Evolutionary conservation across 2,888 invertebrate genomes (phyloP).

Genomic region (Hemicrepidius hirtus): DNA sequence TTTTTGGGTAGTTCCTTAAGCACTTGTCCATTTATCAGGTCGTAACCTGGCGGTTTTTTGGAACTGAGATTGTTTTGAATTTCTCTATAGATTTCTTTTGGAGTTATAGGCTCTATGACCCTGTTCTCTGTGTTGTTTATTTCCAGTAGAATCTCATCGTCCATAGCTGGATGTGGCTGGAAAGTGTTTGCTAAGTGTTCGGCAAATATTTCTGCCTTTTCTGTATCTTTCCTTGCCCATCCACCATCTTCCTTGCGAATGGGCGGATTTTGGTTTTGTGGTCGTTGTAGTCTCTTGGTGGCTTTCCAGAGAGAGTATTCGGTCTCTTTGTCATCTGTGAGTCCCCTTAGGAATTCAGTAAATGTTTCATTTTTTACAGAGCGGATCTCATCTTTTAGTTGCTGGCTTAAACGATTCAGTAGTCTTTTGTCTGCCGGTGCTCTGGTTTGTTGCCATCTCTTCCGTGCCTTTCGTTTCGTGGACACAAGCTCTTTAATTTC

Average conservation of each 20-base stretch:
- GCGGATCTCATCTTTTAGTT: slow-evolving; percentile 48
- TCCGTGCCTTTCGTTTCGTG: slow-evolving; percentile 40
- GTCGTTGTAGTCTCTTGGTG: slow-evolving; percentile 47
- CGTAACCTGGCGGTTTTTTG: slow-evolving; percentile 57
- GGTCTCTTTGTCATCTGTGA: slow-evolving; percentile 24
- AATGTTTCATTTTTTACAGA: slow-evolving; percentile 44
- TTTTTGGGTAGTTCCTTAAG: slow-evolving; percentile 57
- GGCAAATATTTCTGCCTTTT: slow-evolving; percentile 34
- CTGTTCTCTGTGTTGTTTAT: not conserved
- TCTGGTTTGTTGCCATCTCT: slow-evolving; percentile 48
- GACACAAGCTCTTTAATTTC: slow-evolving; percentile 31
- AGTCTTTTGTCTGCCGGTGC: slow-evolving; percentile 36
- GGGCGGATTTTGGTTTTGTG: slow-evolving; percentile 22
- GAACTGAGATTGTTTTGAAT: slow-evolving; percentile 42
- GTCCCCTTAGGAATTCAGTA: slow-evolving; percentile 33
- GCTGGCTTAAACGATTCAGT: slow-evolving; percentile 48
- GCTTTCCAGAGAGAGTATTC: slow-evolving; percentile 50
- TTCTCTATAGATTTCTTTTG: slow-evolving; percentile 33
- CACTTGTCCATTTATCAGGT: slow-evolving; percentile 57
- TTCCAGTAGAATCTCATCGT: not conserved
- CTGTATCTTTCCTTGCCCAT: slow-evolving; percentile 11
- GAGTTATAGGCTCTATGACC: slow-evolving; percentile 6
- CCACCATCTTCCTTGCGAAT: slow-evolving; percentile 8
- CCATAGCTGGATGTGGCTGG: slow-evolving; percentile 25
- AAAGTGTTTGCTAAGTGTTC: slow-evolving; percentile 28